These are phyloP conservation scores for Neocloeon triangulifer DNA, from an alignment of 1,140 invertebrate species.

Conservation along the genomic window DNA sequence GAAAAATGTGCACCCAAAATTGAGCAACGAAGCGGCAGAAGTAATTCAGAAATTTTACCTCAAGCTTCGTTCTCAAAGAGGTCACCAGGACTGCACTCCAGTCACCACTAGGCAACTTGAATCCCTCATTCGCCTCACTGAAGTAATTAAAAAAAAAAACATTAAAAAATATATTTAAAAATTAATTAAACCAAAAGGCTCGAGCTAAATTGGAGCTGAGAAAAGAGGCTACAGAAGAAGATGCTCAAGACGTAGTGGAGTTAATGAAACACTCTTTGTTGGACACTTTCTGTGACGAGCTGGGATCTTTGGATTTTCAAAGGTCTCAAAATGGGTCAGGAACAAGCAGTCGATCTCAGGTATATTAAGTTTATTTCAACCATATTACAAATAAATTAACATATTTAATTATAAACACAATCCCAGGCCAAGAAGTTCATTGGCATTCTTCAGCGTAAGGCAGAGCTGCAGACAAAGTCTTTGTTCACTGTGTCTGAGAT, in stretches of 20 bases:
- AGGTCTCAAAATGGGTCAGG: slow-evolving; percentile 47
- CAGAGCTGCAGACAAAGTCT: slow-evolving; percentile 34
- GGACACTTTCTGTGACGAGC: slow-evolving; percentile 48
- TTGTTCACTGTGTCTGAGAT: slow-evolving; percentile 57
- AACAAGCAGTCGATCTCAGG: slow-evolving; percentile 41
- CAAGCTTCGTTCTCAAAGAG: slow-evolving; percentile 41
- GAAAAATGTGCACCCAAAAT: slow-evolving; percentile 63
- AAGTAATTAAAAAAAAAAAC: slow-evolving; percentile 23
- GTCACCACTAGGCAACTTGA: slow-evolving; percentile 69
- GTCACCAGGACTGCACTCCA: slow-evolving; percentile 34
- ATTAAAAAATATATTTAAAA: slow-evolving; percentile 4
- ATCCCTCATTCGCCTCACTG: slow-evolving; percentile 67
- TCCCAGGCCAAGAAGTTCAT: slow-evolving; percentile 54
- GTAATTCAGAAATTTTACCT: slow-evolving; percentile 64
- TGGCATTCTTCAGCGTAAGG: slow-evolving; percentile 35
- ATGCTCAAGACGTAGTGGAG: slow-evolving; percentile 71
- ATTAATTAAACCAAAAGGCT: slow-evolving; percentile 35
- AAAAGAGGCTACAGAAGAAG: slow-evolving; percentile 47
- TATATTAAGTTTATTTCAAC: slow-evolving; percentile 14
- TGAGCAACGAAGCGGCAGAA: slow-evolving; percentile 41
- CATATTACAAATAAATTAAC: too few relatives aligned
- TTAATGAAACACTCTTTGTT: slow-evolving; percentile 61
- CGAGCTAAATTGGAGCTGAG: slow-evolving; percentile 65
- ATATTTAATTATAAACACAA: too few relatives aligned
- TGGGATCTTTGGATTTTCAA: slow-evolving; percentile 39